These are phyloP conservation scores for Rhopalosiphum maidis DNA, from an alignment of 1,140 invertebrate genomes.

Conservation along the genomic window DNA sequence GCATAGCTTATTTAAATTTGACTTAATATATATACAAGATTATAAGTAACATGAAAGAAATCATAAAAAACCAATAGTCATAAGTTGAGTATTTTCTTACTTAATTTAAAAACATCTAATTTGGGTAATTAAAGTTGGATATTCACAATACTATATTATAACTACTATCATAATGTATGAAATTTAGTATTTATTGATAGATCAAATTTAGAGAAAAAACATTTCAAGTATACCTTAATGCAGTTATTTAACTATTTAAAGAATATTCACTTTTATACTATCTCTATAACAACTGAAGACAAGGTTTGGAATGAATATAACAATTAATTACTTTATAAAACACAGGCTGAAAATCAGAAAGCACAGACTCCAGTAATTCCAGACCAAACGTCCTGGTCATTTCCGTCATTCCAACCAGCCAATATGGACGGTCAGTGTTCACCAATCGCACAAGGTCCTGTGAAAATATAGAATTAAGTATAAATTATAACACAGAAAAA, in stretches of 20 bases:
- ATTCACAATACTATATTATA: background rate
- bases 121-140: background rate
- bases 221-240: too few relatives aligned
- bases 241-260: too few relatives aligned
- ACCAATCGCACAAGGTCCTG: constrained; percentile 95
- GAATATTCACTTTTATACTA: too few relatives aligned
- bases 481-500: constrained; percentile 28
- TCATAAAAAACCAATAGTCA: background rate
- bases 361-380: constrained; percentile 91
- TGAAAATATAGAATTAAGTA: constrained; percentile 60
- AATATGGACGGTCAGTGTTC: constrained; percentile 94
- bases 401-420: constrained; percentile 94
- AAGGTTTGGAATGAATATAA: background rate
- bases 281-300: background rate
- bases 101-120: background rate
- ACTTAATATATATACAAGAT: background rate
- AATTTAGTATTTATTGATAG: too few relatives aligned
- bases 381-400: constrained; percentile 97
- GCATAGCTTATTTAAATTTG: background rate
- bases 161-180: background rate
- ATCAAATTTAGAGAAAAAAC: too few relatives aligned
- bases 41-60: background rate
- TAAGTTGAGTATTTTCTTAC: background rate
- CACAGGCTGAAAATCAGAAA: constrained; percentile 88
- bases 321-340: constrained; percentile 83